Conservation (phyloP, 1,140 invertebrate species). For the Chrysomallon squamiferum region DNA sequence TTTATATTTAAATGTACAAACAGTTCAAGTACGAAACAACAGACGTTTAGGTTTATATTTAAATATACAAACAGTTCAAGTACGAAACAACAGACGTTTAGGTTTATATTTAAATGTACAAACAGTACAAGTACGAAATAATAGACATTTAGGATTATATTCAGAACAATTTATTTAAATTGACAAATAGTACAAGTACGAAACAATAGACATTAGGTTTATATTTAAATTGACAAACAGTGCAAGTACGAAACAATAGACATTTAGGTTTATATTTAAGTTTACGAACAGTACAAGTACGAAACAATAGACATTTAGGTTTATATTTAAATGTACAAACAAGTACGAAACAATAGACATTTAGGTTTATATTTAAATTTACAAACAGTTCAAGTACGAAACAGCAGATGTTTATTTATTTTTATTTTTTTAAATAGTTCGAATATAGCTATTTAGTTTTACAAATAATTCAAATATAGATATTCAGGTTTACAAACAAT, state of each 20-base stretch:
- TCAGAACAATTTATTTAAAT: too few relatives aligned
- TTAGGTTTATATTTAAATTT: slow-evolving; percentile 3
- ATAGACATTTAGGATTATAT: not conserved
- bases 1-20: slow-evolving; percentile 28
- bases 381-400: not conserved
- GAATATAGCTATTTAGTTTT: too few relatives aligned
- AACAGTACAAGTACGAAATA: not conserved
- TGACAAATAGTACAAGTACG: not conserved
- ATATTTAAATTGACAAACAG: slow-evolving; percentile 52
- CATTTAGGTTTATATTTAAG: slow-evolving; percentile 3
- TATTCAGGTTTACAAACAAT: too few relatives aligned
- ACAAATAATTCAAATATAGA: too few relatives aligned
- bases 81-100: not conserved
- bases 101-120: not conserved
- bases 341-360: slow-evolving; percentile 45
- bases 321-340: slow-evolving; percentile 35
- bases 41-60: slow-evolving; percentile 4
- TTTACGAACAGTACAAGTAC: slow-evolving; percentile 59
- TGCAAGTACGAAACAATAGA: slow-evolving; percentile 52
- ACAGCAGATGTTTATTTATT: not conserved
- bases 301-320: not conserved
- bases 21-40: slow-evolving; percentile 53
- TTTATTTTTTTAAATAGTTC: not conserved
- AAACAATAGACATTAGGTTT: not conserved
- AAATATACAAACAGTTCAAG: not conserved